These are phyloP conservation scores for Linnaemya vulpina DNA, from an alignment of 2,888 invertebrate genomes.

Conservation along the genomic window DNA sequence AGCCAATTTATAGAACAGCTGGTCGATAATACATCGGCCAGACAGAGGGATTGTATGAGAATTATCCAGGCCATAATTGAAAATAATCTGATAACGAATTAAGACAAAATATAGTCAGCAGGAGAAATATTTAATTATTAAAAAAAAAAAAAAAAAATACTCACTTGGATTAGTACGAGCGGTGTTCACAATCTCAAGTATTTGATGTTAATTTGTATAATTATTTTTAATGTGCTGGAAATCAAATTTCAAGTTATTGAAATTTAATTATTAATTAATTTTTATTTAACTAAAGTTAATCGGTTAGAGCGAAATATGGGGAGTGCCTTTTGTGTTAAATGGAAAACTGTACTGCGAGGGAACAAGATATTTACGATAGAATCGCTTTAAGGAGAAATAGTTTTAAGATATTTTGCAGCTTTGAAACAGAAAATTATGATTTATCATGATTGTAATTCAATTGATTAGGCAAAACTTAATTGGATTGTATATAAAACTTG, in stretches of 20 bases:
- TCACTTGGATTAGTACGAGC: neutral
- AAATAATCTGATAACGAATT: constrained; percentile 78
- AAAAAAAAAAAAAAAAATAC: neutral
- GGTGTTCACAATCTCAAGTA: constrained; percentile 27
- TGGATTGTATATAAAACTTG: too few species aligned
- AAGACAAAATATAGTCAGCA: constrained; percentile 49
- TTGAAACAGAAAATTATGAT: too few species aligned
- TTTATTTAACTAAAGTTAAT: too few species aligned
- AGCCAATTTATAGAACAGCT: constrained; percentile 80
- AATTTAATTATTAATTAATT: neutral
- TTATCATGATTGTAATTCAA: too few species aligned
- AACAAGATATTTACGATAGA: too few species aligned
- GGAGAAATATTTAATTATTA: neutral
- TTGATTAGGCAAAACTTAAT: too few species aligned
- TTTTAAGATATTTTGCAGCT: too few species aligned
- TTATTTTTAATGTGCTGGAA: neutral
- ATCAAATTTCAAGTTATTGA: neutral
- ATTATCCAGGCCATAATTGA: constrained; percentile 81
- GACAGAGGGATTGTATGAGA: constrained; percentile 80
- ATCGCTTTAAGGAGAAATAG: too few species aligned
- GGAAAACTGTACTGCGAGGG: too few species aligned
- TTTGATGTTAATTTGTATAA: neutral
- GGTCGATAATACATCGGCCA: constrained; percentile 80
- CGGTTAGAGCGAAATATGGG: too few species aligned
- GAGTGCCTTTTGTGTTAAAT: too few species aligned